Evolutionary conservation across 2,797 vertebrate genomes (phyloP), one percentile per base, ranked within the genome.

Genomic region (Geotrypetes seraphini): DNA sequence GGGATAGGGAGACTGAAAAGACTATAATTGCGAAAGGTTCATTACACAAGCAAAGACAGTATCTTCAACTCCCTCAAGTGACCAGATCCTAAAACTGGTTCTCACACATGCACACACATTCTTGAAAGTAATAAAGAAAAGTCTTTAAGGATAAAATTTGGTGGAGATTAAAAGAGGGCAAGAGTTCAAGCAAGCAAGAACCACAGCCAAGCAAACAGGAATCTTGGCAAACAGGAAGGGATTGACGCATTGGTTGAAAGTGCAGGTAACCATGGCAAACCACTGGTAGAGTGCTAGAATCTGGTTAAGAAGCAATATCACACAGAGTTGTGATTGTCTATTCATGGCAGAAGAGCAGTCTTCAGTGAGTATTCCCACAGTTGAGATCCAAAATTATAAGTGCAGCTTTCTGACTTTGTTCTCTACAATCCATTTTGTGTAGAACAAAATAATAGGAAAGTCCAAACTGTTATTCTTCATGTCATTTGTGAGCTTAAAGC

Each of bases 311-410:
- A 79, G 70, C 57, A 51, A 65, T 69, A 78, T 61, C 49, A 70
- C 80, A 91, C 85, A 92, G 86, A 89, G 83, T 69, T 53, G 49
- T 50, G 57, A 87, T 89, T 92, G 88, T 91, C 88, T 85, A 87
- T 88, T 88, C 83, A 87, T 78, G 77, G 75, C 81, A 54, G 75
- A 78, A 68, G 41, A 78, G 71, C 77, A 78, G 81, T 86, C 85
- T 85, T 81, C 78, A 81, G 78, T 79, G 73, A 81, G 80, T 69
- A 66, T 79, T 75, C 72, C 69, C 80, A 73, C 84, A 88, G 82
- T 81, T 84, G 84, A 75, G 68, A 75, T 84, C 79, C 74, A 69
- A 69, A 80, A 83, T 73, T 83, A 53, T 83, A 88, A 82, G 78
- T 54, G 47, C 76, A 25, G 74, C 77, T 80, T 73, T 75, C 60